Base-by-base conservation (phyloP, 2,797 vertebrate species). In the Chelon labrosus region DNA sequence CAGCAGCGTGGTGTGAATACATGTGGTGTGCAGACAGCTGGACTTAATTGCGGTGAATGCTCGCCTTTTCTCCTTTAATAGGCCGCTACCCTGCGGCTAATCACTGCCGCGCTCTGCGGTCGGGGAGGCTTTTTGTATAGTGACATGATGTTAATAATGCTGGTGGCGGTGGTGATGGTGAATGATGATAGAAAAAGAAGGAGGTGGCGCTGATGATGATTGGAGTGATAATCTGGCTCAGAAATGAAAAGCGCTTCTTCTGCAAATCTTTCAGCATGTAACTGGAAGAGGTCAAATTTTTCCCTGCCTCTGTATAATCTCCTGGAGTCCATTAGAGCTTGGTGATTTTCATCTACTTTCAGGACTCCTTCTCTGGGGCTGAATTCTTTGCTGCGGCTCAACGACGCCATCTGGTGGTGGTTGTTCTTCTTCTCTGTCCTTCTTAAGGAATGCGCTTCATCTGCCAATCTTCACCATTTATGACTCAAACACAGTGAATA, bases 391-490 rank as follows among this genome's bases (percentile, higher is more conserved):
- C 55, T 60, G 38, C 54, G 52, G 63, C 77, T 89, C 62, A 52
- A 49, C 10, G 64, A 27, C 9, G 51, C 86, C 2, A 69, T 75
- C 92, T 92, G 69, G 85, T 92, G 92, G 85, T 39, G 19, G 17
- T 2, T 2, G 7, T 61, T 68, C 19, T 52, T 56, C 17, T 51
- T 13, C 35, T 60, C 42, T 16, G 8, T 56, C 31, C 59, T 72
- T 19, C 20, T 59, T 55, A 19, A 76, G 13, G 37, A 69, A 52
- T 19, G 70, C 57, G 42, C 25, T 73, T 91, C 76, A 2, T 25
- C 16, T 60, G 0, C 44, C 55, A 57, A 83, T 79, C 75, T 79
- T 14, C 44, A 22, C 20, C 41, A 16, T 66, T 62, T 14, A 12
- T 70, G 49, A 10, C 19, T 62, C 0, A 69, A 41, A 27, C 5